A percentile compares a stretch with the other conserved stretches of the same genome.
Evolutionary conservation across 2,797 vertebrate genomes (phyloP).

Genomic region (Sciaenops ocellatus): DNA sequence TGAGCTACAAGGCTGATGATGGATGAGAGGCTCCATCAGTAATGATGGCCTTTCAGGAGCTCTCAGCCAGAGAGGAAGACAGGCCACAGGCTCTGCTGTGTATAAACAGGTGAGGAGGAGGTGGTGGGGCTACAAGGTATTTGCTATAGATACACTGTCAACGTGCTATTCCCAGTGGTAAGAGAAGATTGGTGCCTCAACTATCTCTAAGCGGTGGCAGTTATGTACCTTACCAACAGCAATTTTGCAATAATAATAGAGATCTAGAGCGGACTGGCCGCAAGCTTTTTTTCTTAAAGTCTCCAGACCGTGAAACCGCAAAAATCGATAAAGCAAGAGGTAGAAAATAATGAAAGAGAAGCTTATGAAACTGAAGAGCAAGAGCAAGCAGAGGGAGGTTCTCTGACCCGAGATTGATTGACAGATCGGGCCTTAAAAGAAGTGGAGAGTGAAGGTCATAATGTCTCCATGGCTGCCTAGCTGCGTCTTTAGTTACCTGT

Average conservation of each 20-base stretch:
- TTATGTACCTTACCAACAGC: constrained; percentile 49
- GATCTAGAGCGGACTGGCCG: constrained; percentile 29
- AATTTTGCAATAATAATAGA: constrained; percentile 62
- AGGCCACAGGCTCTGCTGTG: constrained; percentile 62
- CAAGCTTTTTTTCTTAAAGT: constrained; percentile 41
- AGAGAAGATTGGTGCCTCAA: constrained; percentile 49
- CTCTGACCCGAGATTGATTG: constrained; percentile 59
- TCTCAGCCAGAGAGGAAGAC: constrained; percentile 71
- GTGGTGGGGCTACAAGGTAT: constrained; percentile 15
- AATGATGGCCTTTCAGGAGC: constrained; percentile 82
- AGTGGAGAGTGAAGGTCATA: constrained; percentile 60
- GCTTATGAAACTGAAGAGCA: constrained; percentile 46
- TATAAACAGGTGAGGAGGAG: constrained; percentile 69
- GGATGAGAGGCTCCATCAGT: constrained; percentile 79
- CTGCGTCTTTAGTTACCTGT: constrained; percentile 89
- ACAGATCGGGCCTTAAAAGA: constrained; percentile 60
- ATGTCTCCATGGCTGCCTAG: constrained; percentile 57
- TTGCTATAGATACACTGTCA: constrained; percentile 55
- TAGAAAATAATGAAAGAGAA: constrained; percentile 65
- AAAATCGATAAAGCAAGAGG: constrained; percentile 68
- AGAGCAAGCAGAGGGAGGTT: constrained; percentile 46
- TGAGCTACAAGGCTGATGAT: constrained; percentile 78
- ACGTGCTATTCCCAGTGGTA: constrained; percentile 49
- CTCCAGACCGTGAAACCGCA: constrained; percentile 57
- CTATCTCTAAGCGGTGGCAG: constrained; percentile 33